phyloP scores from a whole-genome alignment of 2,113 vertebrate species.

The Sciurus niger region DNA sequence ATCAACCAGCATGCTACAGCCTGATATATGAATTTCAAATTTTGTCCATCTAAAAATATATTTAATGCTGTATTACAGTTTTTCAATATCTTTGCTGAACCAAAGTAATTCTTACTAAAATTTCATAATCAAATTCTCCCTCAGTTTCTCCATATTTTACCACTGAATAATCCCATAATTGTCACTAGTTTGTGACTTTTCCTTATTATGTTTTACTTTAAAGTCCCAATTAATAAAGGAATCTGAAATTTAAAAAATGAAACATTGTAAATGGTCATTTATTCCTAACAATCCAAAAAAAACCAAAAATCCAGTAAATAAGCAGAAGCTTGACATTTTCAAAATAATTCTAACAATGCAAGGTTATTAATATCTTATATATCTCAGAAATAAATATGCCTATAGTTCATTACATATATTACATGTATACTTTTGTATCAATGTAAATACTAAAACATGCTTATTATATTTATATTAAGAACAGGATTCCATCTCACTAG shows the following conservation, averaged over 20 bases:
- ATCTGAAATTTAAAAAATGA: neutral
- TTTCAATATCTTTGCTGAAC: neutral
- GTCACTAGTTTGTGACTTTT: neutral
- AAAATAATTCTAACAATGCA: neutral
- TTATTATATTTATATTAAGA: neutral
- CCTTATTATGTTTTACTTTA: neutral
- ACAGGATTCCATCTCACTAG: neutral
- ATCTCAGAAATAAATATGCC: neutral
- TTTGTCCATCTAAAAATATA: neutral
- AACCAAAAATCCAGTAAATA: neutral
- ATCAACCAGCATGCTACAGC: rapidly evolving
- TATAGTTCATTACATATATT: neutral
- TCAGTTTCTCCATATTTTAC: neutral
- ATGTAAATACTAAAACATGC: neutral
- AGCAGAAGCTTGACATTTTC: neutral
- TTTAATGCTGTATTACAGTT: neutral
- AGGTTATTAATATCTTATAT: neutral
- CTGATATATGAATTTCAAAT: neutral
- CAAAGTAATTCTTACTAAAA: neutral
- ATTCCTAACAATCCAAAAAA: neutral
- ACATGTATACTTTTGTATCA: neutral
- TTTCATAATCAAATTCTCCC: neutral
- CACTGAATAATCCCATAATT: neutral
- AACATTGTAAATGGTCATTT: neutral
- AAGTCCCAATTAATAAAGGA: neutral